These are phyloP conservation scores for Crax fasciolata DNA, from an alignment of 2,797 vertebrate species.

Conservation along the genomic window DNA sequence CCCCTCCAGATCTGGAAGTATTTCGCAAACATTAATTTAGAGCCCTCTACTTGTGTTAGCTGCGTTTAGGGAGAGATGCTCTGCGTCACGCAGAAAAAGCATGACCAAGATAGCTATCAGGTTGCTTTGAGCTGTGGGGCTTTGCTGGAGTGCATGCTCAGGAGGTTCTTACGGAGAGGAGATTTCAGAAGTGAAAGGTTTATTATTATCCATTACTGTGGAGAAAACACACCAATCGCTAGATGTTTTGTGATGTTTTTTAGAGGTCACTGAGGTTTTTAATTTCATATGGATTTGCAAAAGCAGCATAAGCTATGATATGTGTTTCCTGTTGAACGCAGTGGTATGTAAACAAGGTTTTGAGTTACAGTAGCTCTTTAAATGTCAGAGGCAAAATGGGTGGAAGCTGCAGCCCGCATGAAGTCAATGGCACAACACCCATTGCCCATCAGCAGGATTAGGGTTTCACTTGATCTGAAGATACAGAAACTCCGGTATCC, in stretches of 20 bases:
- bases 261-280: conserved; percentile 72
- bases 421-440: not conserved
- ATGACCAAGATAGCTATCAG: accelerated
- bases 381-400: conserved; percentile 14
- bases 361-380: conserved; percentile 60
- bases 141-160: not conserved
- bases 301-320: conserved; percentile 60
- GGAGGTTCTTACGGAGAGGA: not conserved
- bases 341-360: conserved; percentile 44
- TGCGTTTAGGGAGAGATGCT: not conserved
- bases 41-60: not conserved
- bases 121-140: not conserved
- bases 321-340: conserved; percentile 67
- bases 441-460: not conserved
- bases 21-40: not conserved
- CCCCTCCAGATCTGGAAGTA: not conserved
- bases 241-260: conserved; percentile 48
- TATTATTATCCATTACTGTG: conserved; percentile 5
- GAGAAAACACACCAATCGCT: conserved; percentile 3
- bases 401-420: not conserved
- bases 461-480: not conserved
- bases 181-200: not conserved
- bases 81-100: not conserved
- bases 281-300: conserved; percentile 63
- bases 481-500: not conserved